A percentile compares a stretch with the other conserved stretches of the same genome.
Conservation (phyloP, 2,888 invertebrate species). For the Temnothorax rugatulus region DNA sequence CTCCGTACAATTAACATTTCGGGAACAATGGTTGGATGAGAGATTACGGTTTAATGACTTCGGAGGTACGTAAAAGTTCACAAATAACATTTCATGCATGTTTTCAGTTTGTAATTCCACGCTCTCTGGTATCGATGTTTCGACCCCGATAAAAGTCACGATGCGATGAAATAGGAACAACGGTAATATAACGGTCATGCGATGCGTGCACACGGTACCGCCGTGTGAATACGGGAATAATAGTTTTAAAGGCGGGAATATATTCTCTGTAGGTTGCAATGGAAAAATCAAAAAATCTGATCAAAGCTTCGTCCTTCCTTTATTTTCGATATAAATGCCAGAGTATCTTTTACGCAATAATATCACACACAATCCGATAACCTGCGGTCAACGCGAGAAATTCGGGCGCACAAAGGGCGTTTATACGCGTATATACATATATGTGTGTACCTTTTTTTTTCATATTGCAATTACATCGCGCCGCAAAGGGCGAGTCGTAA, state of each 20-base stretch:
- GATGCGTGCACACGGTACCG: background rate
- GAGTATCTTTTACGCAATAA: slow-evolving; percentile 7
- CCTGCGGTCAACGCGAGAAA: background rate
- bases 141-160: background rate
- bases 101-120: background rate
- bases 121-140: background rate
- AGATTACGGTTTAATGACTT: slow-evolving; percentile 95
- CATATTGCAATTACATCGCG: slow-evolving; percentile 19
- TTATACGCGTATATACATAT: background rate
- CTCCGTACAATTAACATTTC: slow-evolving; percentile 98
- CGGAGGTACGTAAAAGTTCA: slow-evolving; percentile 89
- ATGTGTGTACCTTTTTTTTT: background rate
- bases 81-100: slow-evolving; percentile 1
- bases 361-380: background rate
- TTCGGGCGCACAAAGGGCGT: slow-evolving; percentile 1
- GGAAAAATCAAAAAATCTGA: background rate
- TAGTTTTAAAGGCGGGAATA: background rate
- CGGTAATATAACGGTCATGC: background rate
- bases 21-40: slow-evolving; percentile 99
- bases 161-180: background rate
- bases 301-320: background rate
- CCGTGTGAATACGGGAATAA: background rate
- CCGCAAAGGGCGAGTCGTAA: slow-evolving; percentile 29
- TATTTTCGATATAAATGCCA: slow-evolving; percentile 26
- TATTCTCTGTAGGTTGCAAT: background rate